Evolutionary conservation across 1,140 invertebrate species (phyloP).

Genomic region (Drosophila ercepeae): DNA sequence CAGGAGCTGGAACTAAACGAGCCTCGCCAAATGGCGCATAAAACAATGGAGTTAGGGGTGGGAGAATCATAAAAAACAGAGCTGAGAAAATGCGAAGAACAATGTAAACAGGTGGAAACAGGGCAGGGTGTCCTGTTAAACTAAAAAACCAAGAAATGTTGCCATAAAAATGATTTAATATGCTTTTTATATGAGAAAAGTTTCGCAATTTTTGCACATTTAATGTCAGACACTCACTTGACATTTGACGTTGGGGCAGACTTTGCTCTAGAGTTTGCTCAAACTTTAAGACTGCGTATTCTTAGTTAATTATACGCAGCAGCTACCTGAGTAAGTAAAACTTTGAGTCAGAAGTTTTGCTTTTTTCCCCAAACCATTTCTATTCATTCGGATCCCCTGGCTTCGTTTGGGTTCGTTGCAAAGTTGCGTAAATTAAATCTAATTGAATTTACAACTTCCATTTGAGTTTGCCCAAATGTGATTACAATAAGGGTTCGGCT

Average conservation of each 20-base stretch:
- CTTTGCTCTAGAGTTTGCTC: constrained; percentile 52
- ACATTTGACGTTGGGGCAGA: constrained; percentile 39
- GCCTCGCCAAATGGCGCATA: constrained; percentile 35
- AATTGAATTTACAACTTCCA: constrained; percentile 65
- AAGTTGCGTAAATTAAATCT: constrained; percentile 65
- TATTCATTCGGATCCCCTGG: neutral
- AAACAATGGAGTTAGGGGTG: constrained; percentile 19
- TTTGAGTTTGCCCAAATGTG: constrained; percentile 51
- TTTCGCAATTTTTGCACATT: constrained; percentile 65
- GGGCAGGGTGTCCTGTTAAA: constrained; percentile 15
- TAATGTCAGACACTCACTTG: constrained; percentile 51
- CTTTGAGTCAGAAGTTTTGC: constrained; percentile 40
- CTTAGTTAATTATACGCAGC: constrained; percentile 47
- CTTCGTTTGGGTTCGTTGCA: constrained; percentile 22
- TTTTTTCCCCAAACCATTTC: neutral
- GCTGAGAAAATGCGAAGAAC: constrained; percentile 10
- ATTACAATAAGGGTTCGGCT: constrained; percentile 52
- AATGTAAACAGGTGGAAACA: constrained; percentile 37
- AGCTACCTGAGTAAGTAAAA: constrained; percentile 28
- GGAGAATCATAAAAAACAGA: constrained; percentile 35
- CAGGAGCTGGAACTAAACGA: neutral
- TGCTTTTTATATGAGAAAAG: constrained; percentile 64
- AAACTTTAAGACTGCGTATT: constrained; percentile 47
- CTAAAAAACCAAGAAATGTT: constrained; percentile 47
- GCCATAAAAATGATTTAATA: constrained; percentile 66